Base-by-base conservation (phyloP, 2,113 vertebrate species). In the Okapia johnstoni region DNA sequence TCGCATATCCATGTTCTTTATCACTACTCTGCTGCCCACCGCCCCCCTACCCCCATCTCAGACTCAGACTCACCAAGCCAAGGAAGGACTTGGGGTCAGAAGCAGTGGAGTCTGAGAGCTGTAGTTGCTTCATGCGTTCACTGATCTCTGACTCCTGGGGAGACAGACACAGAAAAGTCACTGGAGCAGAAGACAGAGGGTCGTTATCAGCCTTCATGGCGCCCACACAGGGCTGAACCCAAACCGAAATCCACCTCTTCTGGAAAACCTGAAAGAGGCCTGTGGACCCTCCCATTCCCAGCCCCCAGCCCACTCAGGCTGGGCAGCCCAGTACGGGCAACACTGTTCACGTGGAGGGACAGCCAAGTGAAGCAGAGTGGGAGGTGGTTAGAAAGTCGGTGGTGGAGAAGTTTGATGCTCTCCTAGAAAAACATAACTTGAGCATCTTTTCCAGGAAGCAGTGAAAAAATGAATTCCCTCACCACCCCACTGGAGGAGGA, bases 121-220 rank as follows among this genome's bases (percentile, higher is more conserved):
- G 93, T 3, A 90, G n/a, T 7, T 97, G 98, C 87, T 98, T 98
- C 66, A 86, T 17, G 1, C 94, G 97, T 48, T 98, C 97, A 0
- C 98, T 99, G 81, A 50, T 52, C 57, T 98, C 96, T 0, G 97
- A 99, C 10, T 96, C 98, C 99, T 99, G 97, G 0, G 98, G 97
- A 93, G 93, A 98, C 55, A 97, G 43, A 87, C 12, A 83, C 6
- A 83, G n/a, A 91, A 73, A 87, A 73, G 83, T 77, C 33, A 26
- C 33, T 15, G 1, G 50, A 26, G 50, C 66, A 48, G 2, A 79
- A 73, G 30, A 73, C 5, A 5, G 10, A 86, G 21, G 21, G 36
- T 30, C 8, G 1, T 9, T 46, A 52, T 10, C 33, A 33, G 28
- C 46, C 7, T 4, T 55, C n/a, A 33, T 0, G n/a, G 50, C 12